These are phyloP conservation scores for Spilarctia lutea DNA, from an alignment of 2,888 invertebrate species.

Conservation along the genomic window DNA sequence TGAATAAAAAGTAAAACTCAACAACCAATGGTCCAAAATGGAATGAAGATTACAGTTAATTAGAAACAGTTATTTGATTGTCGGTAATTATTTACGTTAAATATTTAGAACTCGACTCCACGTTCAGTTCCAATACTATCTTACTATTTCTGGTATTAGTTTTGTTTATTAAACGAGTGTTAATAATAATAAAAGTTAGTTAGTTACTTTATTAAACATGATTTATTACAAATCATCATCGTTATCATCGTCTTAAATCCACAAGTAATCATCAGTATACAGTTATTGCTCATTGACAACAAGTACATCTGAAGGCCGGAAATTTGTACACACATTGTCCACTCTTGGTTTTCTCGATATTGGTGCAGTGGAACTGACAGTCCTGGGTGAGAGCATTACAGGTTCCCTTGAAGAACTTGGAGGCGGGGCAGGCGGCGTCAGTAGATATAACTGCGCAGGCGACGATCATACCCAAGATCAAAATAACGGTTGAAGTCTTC, in stretches of 20 bases:
- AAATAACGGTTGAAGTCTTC: constrained; percentile 3
- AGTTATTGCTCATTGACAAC: constrained; percentile 1
- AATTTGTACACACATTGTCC: constrained; percentile 23
- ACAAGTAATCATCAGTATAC: background rate
- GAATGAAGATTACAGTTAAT: no score
- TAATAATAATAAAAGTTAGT: background rate
- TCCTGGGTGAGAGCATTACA: constrained; percentile 23
- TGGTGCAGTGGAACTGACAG: constrained; percentile 25
- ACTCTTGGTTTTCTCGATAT: constrained; percentile 18
- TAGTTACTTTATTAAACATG: background rate
- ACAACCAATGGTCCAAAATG: no score
- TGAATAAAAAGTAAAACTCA: no score
- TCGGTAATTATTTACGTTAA: no score
- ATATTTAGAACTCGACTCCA: no score
- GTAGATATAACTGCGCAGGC: constrained; percentile 10
- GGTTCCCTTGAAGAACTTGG: constrained; percentile 20
- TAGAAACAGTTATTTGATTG: no score
- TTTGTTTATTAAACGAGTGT: background rate
- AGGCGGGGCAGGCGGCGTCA: background rate
- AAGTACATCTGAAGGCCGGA: constrained; percentile 10
- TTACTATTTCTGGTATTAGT: no score
- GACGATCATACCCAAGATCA: constrained; percentile 5
- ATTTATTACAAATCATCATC: background rate
- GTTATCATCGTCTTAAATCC: background rate
- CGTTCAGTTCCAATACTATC: no score